Conservation (phyloP, 1,140 invertebrate genomes). For the Arctopsyche grandis region DNA sequence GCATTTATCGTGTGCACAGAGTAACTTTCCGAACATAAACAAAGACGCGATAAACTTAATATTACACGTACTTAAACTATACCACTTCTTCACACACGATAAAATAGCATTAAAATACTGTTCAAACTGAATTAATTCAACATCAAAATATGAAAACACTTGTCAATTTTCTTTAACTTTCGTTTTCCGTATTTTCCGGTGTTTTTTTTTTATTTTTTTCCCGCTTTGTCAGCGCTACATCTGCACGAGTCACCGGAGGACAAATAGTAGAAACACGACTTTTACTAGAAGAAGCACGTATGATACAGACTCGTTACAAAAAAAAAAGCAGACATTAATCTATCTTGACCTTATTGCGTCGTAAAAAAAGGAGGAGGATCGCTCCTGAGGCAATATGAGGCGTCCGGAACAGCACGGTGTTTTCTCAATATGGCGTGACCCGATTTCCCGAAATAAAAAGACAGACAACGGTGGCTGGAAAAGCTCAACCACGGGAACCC, state of each 20-base stretch:
- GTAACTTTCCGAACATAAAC: too few relatives aligned
- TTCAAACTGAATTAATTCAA: too few relatives aligned
- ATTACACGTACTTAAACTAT: too few relatives aligned
- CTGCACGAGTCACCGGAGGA: conserved; percentile 16
- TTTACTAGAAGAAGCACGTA: background rate
- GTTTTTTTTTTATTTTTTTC: too few relatives aligned
- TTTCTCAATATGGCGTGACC: background rate
- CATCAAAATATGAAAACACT: too few relatives aligned
- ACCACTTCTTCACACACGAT: too few relatives aligned
- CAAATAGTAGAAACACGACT: background rate
- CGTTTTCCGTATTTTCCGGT: too few relatives aligned
- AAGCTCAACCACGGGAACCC: background rate
- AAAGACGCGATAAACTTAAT: too few relatives aligned
- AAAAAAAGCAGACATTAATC: conserved; percentile 23
- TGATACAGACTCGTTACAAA: background rate
- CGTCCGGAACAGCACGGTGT: background rate
- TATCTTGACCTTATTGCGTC: conserved; percentile 27
- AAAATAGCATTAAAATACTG: too few relatives aligned
- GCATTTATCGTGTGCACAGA: too few relatives aligned
- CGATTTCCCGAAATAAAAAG: conserved; percentile 2
- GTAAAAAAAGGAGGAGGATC: background rate
- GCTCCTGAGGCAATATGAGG: background rate
- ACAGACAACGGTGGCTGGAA: background rate
- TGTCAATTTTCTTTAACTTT: too few relatives aligned
- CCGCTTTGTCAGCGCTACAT: background rate